Evolutionary conservation across 1,140 invertebrate genomes (phyloP).

Genomic region (Copidosoma floridanum): DNA sequence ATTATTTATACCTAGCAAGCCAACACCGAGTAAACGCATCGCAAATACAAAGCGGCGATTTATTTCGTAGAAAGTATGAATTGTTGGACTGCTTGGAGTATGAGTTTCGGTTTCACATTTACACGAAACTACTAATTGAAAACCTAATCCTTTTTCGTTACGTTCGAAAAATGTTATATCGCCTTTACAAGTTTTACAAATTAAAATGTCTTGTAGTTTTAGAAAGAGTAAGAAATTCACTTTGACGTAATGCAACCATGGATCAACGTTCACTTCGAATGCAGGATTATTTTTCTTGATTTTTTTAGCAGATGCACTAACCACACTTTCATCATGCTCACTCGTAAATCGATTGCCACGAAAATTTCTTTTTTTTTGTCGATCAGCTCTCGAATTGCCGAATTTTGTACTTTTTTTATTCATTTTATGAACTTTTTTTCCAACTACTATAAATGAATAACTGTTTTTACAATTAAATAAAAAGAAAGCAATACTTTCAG

Average conservation of each 20-base stretch:
- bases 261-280: background rate
- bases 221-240: background rate
- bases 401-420: conserved; percentile 3
- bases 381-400: background rate
- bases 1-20: conserved; percentile 21
- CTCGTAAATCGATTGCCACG: background rate
- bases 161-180: background rate
- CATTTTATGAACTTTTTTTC: background rate
- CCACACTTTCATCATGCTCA: background rate
- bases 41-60: conserved; percentile 28
- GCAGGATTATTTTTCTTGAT: background rate
- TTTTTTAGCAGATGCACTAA: background rate
- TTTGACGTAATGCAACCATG: background rate
- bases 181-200: background rate
- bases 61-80: conserved; percentile 23
- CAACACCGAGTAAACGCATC: conserved; percentile 29
- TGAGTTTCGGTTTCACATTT: background rate
- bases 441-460: background rate
- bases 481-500: too few species aligned
- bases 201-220: background rate
- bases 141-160: background rate
- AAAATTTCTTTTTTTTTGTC: background rate
- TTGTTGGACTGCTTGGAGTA: background rate
- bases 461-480: conserved; percentile 7
- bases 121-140: background rate